Conservation (phyloP, 2,797 vertebrate genomes). For the Tragopan temminckii region DNA sequence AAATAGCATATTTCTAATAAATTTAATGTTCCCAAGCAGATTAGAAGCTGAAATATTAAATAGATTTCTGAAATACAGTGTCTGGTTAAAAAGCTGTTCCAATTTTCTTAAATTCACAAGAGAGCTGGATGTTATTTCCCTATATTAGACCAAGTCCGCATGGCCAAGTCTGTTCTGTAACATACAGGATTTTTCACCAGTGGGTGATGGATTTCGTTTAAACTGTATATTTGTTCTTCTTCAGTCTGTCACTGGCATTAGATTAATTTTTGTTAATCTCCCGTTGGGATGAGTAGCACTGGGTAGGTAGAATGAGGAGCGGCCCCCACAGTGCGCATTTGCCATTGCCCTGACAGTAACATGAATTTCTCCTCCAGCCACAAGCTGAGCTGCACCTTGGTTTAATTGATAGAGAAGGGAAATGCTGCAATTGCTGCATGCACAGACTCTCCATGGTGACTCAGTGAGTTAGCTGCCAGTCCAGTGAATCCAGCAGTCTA, state of each 20-base stretch:
- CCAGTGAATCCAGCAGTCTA: neutral
- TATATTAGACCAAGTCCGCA: neutral
- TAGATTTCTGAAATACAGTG: neutral
- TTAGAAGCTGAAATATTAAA: neutral
- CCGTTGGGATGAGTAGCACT: neutral
- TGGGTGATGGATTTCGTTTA: neutral
- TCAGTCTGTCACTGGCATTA: neutral
- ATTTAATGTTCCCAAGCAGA: neutral
- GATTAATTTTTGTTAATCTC: neutral
- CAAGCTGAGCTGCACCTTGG: neutral
- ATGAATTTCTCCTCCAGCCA: neutral
- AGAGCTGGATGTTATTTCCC: neutral
- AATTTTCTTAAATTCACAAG: neutral
- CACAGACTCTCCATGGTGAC: neutral
- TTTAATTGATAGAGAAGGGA: neutral
- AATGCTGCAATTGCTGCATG: neutral
- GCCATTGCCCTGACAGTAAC: neutral
- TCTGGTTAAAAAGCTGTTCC: neutral
- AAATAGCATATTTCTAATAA: neutral
- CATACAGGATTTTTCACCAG: accelerated
- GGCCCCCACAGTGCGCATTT: neutral
- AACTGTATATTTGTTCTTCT: neutral
- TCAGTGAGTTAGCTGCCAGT: neutral
- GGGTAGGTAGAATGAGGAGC: neutral
- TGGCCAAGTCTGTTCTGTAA: neutral